Evolutionary conservation across 2,888 invertebrate genomes (phyloP).

Genomic region (Drosophila algonquin): DNA sequence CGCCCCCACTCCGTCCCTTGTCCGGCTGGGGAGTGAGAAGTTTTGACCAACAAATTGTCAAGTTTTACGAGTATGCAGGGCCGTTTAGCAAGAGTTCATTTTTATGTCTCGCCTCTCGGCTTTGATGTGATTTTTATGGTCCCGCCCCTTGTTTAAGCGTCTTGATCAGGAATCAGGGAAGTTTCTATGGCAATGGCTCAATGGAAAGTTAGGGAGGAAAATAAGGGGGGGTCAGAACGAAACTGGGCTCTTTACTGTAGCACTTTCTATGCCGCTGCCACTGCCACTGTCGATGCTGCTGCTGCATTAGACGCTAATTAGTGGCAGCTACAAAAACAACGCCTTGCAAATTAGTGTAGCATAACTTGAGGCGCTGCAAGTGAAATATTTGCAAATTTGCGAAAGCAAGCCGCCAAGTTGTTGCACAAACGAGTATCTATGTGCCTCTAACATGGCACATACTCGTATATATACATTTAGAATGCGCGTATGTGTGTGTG

Average conservation of each 20-base stretch:
- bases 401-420: conserved; percentile 34
- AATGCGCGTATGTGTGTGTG: conserved; percentile 7
- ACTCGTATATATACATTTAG: neutral
- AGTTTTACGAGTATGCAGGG: conserved; percentile 48
- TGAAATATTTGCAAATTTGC: conserved; percentile 61
- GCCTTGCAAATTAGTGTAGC: conserved; percentile 39
- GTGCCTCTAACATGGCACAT: conserved; percentile 15
- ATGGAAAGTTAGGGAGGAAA: too few species aligned
- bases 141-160: conserved; percentile 22
- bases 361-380: conserved; percentile 40
- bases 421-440: conserved; percentile 9
- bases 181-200: conserved; percentile 6
- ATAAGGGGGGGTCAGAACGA: neutral
- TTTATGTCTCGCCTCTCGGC: conserved; percentile 31
- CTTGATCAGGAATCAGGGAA: conserved; percentile 44
- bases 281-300: conserved; percentile 12
- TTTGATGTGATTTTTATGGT: conserved; percentile 53
- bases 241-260: conserved; percentile 25
- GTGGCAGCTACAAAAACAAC: conserved; percentile 38
- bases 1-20: too few species aligned
- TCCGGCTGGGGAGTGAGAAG: conserved; percentile 17
- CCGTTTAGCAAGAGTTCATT: conserved; percentile 50
- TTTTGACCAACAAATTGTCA: conserved; percentile 55
- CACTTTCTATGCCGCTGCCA: neutral
- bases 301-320: conserved; percentile 55